phyloP scores from a whole-genome alignment of 1,140 invertebrate genomes.

The Harpegnathos saltator region DNA sequence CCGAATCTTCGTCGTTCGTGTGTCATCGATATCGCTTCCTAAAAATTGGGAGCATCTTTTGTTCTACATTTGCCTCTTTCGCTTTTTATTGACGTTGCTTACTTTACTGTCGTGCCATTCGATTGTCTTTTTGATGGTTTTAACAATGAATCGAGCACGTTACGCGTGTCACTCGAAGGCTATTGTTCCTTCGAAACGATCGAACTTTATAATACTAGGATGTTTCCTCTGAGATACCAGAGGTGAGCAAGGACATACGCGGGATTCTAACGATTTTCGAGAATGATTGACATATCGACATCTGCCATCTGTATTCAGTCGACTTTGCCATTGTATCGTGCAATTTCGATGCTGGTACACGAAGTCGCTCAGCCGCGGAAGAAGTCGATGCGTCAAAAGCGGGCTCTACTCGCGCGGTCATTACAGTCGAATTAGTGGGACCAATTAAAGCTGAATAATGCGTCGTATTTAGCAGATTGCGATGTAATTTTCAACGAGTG shows the following conservation, averaged over 20 bases:
- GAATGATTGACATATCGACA: conserved; percentile 71
- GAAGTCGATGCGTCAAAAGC: background rate
- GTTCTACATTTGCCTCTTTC: no score
- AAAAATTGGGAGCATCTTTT: no score
- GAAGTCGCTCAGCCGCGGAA: background rate
- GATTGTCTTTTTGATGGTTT: background rate
- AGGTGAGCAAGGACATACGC: conserved; percentile 44
- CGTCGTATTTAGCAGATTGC: conserved; percentile 2
- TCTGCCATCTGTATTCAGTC: conserved; percentile 57
- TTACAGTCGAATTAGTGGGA: conserved; percentile 25
- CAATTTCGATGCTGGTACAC: conserved; percentile 45
- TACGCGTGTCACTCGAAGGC: conserved; percentile 1
- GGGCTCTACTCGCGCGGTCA: background rate
- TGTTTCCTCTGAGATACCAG: conserved; percentile 14
- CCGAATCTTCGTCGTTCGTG: no score
- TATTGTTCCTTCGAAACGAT: background rate
- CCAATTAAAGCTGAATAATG: conserved; percentile 33
- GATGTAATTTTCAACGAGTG: background rate
- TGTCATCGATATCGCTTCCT: no score
- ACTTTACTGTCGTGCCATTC: no score
- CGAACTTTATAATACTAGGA: conserved; percentile 5
- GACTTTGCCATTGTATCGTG: conserved; percentile 57
- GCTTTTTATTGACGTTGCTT: no score
- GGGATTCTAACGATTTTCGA: conserved; percentile 60
- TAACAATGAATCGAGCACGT: conserved; percentile 22